Evolutionary conservation across 2,797 vertebrate species (phyloP).

Genomic region (Limosa lapponica): DNA sequence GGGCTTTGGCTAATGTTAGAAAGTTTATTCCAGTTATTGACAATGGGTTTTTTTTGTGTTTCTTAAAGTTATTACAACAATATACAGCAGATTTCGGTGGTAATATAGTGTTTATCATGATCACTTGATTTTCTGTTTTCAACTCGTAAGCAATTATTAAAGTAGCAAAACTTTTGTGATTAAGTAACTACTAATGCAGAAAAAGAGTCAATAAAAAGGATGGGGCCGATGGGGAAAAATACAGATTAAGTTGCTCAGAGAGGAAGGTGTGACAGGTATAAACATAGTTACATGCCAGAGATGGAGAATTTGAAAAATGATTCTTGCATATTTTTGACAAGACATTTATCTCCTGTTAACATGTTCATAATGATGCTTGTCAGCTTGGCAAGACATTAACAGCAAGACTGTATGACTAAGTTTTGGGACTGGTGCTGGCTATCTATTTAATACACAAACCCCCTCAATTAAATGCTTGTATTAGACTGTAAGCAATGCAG

Average conservation of each 20-base stretch:
- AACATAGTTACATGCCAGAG: neutral
- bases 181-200: neutral
- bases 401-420: neutral
- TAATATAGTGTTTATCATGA: neutral
- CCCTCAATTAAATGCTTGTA: neutral
- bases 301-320: neutral
- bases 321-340: neutral
- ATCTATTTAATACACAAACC: neutral
- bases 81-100: neutral
- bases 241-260: neutral
- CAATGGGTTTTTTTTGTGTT: neutral
- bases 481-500: neutral
- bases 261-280: neutral
- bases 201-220: neutral
- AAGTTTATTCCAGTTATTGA: neutral
- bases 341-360: neutral
- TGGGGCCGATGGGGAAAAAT: neutral
- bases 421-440: neutral
- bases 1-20: neutral
- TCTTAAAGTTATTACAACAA: neutral
- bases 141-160: neutral
- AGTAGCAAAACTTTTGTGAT: neutral
- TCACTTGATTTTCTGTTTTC: neutral
- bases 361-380: neutral
- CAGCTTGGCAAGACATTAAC: neutral